Base-by-base conservation (phyloP, 2,888 invertebrate species). In the Mamestra brassicae region DNA sequence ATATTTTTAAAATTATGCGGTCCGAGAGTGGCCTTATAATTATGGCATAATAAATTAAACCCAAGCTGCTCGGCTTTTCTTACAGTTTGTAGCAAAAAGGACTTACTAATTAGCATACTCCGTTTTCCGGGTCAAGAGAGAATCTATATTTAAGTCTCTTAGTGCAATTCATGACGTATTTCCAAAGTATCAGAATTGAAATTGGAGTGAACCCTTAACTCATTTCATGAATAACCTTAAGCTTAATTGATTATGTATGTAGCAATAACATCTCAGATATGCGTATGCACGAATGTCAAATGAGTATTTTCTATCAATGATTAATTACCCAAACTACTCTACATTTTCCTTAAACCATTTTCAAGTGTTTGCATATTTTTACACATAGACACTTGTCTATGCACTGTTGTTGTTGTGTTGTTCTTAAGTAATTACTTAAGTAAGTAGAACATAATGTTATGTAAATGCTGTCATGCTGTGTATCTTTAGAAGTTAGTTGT, bases 1-100 rank as follows among this genome's bases (percentile, higher is more conserved):
- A 34, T 26, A 26, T 15, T 58, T 36, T 61, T 58, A 15, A 34
- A 17, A 15, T 63, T 47, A 47, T 50, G 11, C 11, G 47, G 26
- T 50, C 55, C 0, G 13, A 13, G 26, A 70, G n/a, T 13, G 11
- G 52, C 50, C 55, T 26, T 38, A 76, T 73, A 64, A 82, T 69
- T 83, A 68, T 69, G 55, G 10, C 42, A 47, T 66, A 57, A 55
- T 71, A 55, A 74, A 82, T 71, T 54, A 57, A 74, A 52, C 11
- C 50, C 58, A 67, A 71, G 58, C 62, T 13, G 11, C 50, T 50
- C 17, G 17, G 61, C 11, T 67, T 66, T 80, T 71, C 62, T 76
- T 78, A 57, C 76, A 75, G 8, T 67, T 66, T 45, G 66, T 15
- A 71, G 36, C 26, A 45, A 66, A 34, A 58, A 63, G 17, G 8